These are phyloP conservation scores for Megastigmus dorsalis DNA, from an alignment of 2,888 invertebrate genomes.

Conservation along the genomic window DNA sequence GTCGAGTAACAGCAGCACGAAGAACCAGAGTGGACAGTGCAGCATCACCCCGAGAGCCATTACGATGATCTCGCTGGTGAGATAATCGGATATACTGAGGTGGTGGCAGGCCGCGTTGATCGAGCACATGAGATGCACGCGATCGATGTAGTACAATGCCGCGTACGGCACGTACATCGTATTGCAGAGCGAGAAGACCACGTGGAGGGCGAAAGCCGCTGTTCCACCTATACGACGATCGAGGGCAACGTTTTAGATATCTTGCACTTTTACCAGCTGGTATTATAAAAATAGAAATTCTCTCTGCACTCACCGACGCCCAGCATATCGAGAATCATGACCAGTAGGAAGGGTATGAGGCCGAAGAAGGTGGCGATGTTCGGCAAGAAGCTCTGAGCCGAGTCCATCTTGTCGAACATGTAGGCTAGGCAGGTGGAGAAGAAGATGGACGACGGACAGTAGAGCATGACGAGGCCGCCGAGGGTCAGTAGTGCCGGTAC, in stretches of 20 bases:
- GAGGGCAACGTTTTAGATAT: too few relatives aligned
- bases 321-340: slow-evolving; percentile 83
- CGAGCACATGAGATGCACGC: slow-evolving; percentile 84
- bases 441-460: slow-evolving; percentile 85
- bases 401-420: slow-evolving; percentile 88
- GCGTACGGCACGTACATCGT: slow-evolving; percentile 90
- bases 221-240: slow-evolving; percentile 78
- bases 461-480: slow-evolving; percentile 80
- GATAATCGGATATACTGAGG: slow-evolving; percentile 81
- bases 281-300: background rate
- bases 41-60: slow-evolving; percentile 81
- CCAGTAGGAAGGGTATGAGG: slow-evolving; percentile 84
- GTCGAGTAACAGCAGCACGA: slow-evolving; percentile 80
- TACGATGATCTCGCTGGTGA: slow-evolving; percentile 83
- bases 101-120: slow-evolving; percentile 81
- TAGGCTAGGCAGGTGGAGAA: slow-evolving; percentile 87
- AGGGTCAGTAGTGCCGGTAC: slow-evolving; percentile 82
- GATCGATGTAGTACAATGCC: slow-evolving; percentile 87
- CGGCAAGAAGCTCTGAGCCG: slow-evolving; percentile 86
- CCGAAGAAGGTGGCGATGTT: slow-evolving; percentile 86
- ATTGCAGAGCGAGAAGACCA: slow-evolving; percentile 83
- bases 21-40: slow-evolving; percentile 82
- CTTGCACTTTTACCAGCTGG: background rate
- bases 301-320: slow-evolving; percentile 79
- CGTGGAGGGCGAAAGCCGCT: slow-evolving; percentile 82